Evolutionary conservation across 1,140 invertebrate species (phyloP).

Genomic region (Dinoponera quadriceps): DNA sequence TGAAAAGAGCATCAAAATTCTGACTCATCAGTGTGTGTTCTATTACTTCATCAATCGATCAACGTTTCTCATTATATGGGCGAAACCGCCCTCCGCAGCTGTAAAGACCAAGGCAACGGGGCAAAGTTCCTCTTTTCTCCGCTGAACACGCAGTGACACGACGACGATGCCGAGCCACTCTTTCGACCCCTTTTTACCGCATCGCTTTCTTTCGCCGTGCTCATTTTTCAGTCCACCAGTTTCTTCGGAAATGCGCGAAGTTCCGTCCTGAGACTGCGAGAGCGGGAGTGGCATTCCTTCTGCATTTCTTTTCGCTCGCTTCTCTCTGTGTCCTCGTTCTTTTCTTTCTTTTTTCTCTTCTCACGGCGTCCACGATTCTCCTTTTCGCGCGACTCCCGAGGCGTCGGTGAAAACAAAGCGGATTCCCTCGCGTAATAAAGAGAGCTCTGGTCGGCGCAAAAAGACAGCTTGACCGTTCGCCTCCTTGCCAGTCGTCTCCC

Average conservation of each 20-base stretch:
- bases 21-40: too few species aligned
- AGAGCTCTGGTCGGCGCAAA: slow-evolving; percentile 76
- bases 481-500: slow-evolving; percentile 43
- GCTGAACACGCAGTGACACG: slow-evolving; percentile 2
- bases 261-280: slow-evolving; percentile 50
- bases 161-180: slow-evolving; percentile 8
- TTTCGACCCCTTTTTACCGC: slow-evolving; percentile 42
- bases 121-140: not conserved
- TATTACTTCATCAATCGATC: too few species aligned
- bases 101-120: not conserved
- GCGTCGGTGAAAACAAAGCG: slow-evolving; percentile 80
- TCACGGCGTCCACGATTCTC: slow-evolving; percentile 34
- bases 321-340: not conserved
- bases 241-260: slow-evolving; percentile 48
- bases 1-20: too few species aligned
- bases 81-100: not conserved
- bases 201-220: not conserved
- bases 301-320: slow-evolving; percentile 63
- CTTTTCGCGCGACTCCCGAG: slow-evolving; percentile 62
- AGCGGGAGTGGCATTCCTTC: slow-evolving; percentile 52
- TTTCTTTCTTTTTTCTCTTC: slow-evolving; percentile 30
- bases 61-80: not conserved
- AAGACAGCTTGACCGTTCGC: slow-evolving; percentile 68
- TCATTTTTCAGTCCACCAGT: slow-evolving; percentile 53
- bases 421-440: slow-evolving; percentile 83